phyloP scores from a whole-genome alignment of 2,797 vertebrate species.

The Sebastes minor region DNA sequence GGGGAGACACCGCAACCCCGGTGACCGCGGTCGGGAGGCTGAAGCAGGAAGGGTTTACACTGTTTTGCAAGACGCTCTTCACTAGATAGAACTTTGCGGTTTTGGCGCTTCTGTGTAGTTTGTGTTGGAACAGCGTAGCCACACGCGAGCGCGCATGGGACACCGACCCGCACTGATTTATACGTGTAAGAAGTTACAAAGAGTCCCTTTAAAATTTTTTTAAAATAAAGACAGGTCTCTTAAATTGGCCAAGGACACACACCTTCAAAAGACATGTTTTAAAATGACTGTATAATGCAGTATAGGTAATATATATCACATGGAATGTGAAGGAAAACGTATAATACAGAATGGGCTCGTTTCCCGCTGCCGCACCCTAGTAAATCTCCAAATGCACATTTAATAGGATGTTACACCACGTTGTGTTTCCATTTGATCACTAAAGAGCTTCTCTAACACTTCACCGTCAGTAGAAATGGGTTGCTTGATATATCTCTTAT shows the following conservation, averaged over 20 bases:
- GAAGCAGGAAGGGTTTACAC: too few relatives aligned
- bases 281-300: background rate
- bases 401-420: background rate
- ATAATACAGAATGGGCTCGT: background rate
- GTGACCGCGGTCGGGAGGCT: too few relatives aligned
- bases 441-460: background rate
- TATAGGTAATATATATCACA: background rate
- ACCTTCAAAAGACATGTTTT: background rate
- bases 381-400: background rate
- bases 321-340: background rate
- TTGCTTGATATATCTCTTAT: background rate
- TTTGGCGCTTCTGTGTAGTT: too few relatives aligned
- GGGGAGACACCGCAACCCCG: too few relatives aligned
- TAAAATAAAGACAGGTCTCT: background rate
- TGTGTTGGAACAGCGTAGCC: too few relatives aligned
- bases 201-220: background rate
- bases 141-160: too few relatives aligned
- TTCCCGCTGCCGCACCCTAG: background rate
- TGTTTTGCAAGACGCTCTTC: too few relatives aligned
- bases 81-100: too few relatives aligned
- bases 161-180: too few relatives aligned
- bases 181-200: too few relatives aligned
- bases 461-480: background rate
- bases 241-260: background rate
- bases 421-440: background rate